These are phyloP conservation scores for Lagria hirta DNA, from an alignment of 2,888 invertebrate species.

Conservation along the genomic window DNA sequence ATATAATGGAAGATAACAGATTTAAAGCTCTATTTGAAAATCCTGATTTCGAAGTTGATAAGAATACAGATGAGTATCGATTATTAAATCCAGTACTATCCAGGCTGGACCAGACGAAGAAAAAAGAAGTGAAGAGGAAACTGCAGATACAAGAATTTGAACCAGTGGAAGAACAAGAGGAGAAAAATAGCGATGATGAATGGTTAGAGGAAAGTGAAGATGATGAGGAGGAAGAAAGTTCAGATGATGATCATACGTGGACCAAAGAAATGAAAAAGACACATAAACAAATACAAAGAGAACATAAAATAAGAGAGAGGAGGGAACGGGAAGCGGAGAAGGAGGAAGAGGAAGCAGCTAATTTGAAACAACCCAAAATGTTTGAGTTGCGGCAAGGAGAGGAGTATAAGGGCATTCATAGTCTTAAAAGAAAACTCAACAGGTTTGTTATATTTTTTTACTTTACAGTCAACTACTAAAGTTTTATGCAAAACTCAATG, in stretches of 20 bases:
- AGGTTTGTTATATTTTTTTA: slow-evolving; percentile 52
- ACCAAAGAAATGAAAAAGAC: slow-evolving; percentile 78
- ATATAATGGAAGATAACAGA: slow-evolving; percentile 80
- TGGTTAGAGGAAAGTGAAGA: slow-evolving; percentile 38
- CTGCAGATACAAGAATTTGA: slow-evolving; percentile 58
- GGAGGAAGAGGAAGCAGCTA: slow-evolving; percentile 44
- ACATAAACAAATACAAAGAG: slow-evolving; percentile 65
- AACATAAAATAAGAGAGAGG: slow-evolving; percentile 53
- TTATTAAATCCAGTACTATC: slow-evolving; percentile 87
- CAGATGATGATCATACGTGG: slow-evolving; percentile 82
- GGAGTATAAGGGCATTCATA: slow-evolving; percentile 60
- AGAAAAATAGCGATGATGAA: slow-evolving; percentile 54
- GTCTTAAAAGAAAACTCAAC: slow-evolving; percentile 57
- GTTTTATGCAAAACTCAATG: too few species aligned
- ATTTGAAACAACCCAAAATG: slow-evolving; percentile 57
- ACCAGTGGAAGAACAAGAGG: slow-evolving; percentile 51
- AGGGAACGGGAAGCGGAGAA: slow-evolving; percentile 46
- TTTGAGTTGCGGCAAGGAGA: slow-evolving; percentile 64
- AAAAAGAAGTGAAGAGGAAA: slow-evolving; percentile 63
- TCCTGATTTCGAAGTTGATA: slow-evolving; percentile 90
- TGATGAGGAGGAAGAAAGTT: slow-evolving; percentile 56
- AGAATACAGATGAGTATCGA: slow-evolving; percentile 81
- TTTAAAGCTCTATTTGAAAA: slow-evolving; percentile 91
- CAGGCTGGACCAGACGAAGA: slow-evolving; percentile 71
- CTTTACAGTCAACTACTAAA: slow-evolving; percentile 2